Conservation (phyloP, 1,140 invertebrate genomes). For the Rhagoletis pomonella region DNA sequence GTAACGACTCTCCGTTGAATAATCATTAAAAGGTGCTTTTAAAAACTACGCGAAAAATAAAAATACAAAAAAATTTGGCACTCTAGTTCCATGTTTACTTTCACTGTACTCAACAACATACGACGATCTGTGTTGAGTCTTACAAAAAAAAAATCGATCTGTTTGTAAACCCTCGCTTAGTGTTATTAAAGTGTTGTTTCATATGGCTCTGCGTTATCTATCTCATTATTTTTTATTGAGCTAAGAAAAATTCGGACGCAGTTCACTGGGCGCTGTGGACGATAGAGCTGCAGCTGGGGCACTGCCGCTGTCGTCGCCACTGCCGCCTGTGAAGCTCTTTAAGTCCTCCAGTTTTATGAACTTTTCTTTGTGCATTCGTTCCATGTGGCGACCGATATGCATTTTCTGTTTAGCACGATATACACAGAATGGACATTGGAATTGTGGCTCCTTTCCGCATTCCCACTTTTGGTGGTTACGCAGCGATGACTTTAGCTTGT, state of each 20-base stretch:
- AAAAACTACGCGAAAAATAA: conserved; percentile 53
- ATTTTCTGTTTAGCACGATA: conserved; percentile 89
- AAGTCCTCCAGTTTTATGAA: conserved; percentile 72
- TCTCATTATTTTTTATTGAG: not conserved
- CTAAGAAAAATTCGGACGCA: conserved; percentile 70
- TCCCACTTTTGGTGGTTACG: conserved; percentile 92
- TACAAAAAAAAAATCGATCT: not conserved
- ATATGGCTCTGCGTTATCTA: conserved; percentile 11
- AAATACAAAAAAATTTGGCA: conserved; percentile 56
- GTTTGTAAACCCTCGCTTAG: not conserved
- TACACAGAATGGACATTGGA: conserved; percentile 87
- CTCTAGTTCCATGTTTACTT: conserved; percentile 56
- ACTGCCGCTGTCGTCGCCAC: conserved; percentile 55
- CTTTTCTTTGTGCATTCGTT: conserved; percentile 88
- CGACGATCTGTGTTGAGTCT: not conserved
- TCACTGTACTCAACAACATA: conserved; percentile 11
- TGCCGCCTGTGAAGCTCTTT: conserved; percentile 62
- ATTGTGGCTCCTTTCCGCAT: conserved; percentile 89
- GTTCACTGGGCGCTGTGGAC: conserved; percentile 64
- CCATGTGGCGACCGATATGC: conserved; percentile 90
- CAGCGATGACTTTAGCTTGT: conserved; percentile 89
- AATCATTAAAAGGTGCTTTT: conserved; percentile 46
- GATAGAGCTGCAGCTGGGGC: conserved; percentile 57
- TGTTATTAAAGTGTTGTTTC: conserved; percentile 1
- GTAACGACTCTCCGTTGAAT: not conserved